Evolutionary conservation across 2,113 vertebrate species (phyloP).

Genomic region (Ceyx cyanopectus): DNA sequence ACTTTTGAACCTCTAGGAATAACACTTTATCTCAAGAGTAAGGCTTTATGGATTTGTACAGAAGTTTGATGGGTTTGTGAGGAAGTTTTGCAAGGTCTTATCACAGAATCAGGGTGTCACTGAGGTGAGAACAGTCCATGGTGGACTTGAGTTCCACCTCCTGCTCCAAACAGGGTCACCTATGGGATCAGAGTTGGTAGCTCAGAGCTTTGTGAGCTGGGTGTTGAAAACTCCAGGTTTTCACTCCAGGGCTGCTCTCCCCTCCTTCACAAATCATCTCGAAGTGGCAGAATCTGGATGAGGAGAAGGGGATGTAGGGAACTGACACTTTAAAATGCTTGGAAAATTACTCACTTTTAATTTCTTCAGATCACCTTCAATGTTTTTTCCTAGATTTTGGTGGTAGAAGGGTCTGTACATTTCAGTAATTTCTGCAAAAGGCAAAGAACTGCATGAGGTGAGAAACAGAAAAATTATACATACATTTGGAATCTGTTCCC

Average conservation of each 20-base stretch:
- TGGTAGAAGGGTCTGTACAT: conserved; percentile 83
- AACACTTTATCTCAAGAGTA: not conserved
- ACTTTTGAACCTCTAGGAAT: not conserved
- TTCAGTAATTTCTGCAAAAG: conserved; percentile 80
- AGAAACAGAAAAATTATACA: not conserved
- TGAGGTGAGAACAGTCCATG: not conserved
- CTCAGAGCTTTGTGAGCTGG: not conserved
- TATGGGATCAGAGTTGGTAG: not conserved
- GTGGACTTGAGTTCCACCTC: not conserved
- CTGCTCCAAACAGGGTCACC: not conserved
- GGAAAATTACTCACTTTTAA: conserved; percentile 80
- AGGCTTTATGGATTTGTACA: not conserved
- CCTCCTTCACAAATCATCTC: not conserved
- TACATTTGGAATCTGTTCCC: not conserved
- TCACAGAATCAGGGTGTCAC: not conserved
- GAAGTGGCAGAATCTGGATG: not conserved
- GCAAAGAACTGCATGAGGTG: not conserved
- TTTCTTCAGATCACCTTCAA: conserved; percentile 80
- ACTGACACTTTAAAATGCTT: not conserved
- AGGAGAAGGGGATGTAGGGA: not conserved
- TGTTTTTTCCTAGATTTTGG: conserved; percentile 60
- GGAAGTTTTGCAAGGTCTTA: not conserved
- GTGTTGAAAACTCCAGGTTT: not conserved
- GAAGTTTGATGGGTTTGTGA: not conserved
- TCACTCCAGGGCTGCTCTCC: not conserved